These are phyloP conservation scores for Mycalesis mineus DNA, from an alignment of 2,888 invertebrate species.

Conservation along the genomic window DNA sequence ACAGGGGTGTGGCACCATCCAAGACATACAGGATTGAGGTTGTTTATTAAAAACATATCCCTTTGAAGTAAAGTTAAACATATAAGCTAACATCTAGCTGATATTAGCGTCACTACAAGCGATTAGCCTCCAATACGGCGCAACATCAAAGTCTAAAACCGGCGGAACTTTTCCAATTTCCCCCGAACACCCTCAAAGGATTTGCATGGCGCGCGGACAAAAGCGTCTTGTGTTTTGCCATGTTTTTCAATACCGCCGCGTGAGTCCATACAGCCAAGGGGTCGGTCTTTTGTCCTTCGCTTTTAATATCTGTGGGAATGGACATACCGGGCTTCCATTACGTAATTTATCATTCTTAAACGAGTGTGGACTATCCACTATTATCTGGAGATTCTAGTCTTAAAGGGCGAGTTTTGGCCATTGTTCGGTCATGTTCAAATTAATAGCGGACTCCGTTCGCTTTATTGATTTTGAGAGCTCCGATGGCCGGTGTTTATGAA, in stretches of 20 bases:
- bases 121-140: slow-evolving; percentile 50
- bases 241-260: slow-evolving; percentile 72
- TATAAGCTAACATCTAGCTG: slow-evolving; percentile 9
- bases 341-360: slow-evolving; percentile 78
- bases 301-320: slow-evolving; percentile 79
- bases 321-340: slow-evolving; percentile 74
- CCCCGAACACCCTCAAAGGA: slow-evolving; percentile 64
- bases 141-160: slow-evolving; percentile 56
- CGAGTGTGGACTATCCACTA: slow-evolving; percentile 66
- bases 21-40: too few relatives aligned
- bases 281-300: slow-evolving; percentile 60
- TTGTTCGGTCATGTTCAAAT: slow-evolving; percentile 55
- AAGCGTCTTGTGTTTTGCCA: slow-evolving; percentile 60
- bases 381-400: slow-evolving; percentile 59
- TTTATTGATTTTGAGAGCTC: slow-evolving; percentile 44
- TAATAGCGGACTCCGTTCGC: slow-evolving; percentile 57
- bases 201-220: slow-evolving; percentile 69
- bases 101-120: slow-evolving; percentile 23
- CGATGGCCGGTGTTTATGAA: slow-evolving; percentile 69
- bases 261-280: slow-evolving; percentile 63
- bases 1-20: too few relatives aligned
- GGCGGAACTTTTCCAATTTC: slow-evolving; percentile 73
- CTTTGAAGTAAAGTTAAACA: slow-evolving; percentile 6
- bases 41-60: slow-evolving; percentile 1
- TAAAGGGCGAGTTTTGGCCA: slow-evolving; percentile 60